phyloP scores from a whole-genome alignment of 1,140 invertebrate species.

The Mercenaria mercenaria region DNA sequence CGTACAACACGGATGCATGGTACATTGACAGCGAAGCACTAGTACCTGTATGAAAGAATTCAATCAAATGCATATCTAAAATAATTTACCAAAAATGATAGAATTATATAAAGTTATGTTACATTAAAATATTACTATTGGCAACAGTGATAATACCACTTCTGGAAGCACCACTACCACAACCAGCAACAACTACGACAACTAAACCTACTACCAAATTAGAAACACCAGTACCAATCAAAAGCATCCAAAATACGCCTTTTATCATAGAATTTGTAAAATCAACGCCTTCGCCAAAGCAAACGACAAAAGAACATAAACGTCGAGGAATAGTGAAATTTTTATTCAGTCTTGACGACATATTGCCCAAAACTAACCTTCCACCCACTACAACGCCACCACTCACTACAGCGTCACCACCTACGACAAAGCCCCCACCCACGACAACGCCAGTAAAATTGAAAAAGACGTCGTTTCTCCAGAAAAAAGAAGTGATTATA shows the following conservation, averaged over 20 bases:
- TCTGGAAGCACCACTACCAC: neutral
- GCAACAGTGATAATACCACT: neutral
- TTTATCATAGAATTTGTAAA: too few species aligned
- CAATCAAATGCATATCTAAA: too few species aligned
- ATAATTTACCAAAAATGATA: too few species aligned
- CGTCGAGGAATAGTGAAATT: neutral
- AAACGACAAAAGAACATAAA: neutral
- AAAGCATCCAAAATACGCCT: too few species aligned
- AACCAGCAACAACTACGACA: conserved; percentile 2
- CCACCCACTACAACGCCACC: neutral
- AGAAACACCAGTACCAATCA: neutral
- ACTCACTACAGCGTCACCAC: neutral
- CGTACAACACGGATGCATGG: too few species aligned
- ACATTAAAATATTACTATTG: neutral
- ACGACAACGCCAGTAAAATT: neutral
- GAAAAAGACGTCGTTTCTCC: neutral
- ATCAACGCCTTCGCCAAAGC: neutral
- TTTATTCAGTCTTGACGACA: neutral
- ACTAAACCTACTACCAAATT: neutral
- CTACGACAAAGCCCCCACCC: neutral
- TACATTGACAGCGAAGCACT: too few species aligned
- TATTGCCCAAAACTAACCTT: neutral
- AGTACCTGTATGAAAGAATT: too few species aligned
- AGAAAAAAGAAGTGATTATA: neutral
- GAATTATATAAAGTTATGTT: neutral